A percentile compares a stretch with the other conserved stretches of the same genome.
Evolutionary conservation across 2,113 vertebrate genomes (phyloP).

Genomic region (Mesoclemmys tuberculata): DNA sequence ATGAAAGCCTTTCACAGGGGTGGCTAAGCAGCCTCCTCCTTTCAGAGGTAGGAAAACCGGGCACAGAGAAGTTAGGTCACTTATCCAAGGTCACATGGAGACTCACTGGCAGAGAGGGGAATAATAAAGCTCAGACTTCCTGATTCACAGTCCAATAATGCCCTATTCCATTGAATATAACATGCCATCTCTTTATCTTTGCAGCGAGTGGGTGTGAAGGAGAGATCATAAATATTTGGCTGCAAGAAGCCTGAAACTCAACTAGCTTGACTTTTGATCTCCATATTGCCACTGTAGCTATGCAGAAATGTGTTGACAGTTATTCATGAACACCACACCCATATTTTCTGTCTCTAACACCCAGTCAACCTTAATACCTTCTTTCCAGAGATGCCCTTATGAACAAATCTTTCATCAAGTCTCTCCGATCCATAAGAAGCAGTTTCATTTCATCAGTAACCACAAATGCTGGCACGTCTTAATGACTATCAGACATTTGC

Average conservation of each 20-base stretch:
- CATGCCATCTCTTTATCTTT: too few species aligned
- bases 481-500: background rate
- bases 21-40: background rate
- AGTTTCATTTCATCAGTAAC: background rate
- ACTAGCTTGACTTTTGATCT: too few species aligned
- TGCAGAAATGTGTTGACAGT: background rate
- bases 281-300: too few species aligned
- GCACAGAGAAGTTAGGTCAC: conserved; percentile 37
- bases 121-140: conserved; percentile 6
- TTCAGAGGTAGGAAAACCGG: conserved; percentile 13
- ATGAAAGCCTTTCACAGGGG: conserved; percentile 8
- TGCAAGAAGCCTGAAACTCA: too few species aligned
- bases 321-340: background rate
- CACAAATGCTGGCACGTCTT: background rate
- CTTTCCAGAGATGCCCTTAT: background rate
- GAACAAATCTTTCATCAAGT: background rate
- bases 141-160: background rate
- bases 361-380: background rate
- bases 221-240: too few species aligned
- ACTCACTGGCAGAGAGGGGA: conserved; percentile 21
- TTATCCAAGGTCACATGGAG: conserved; percentile 33
- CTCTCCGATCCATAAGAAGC: background rate
- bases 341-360: background rate
- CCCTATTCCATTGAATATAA: too few species aligned
- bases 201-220: too few species aligned